Evolutionary conservation across 2,888 invertebrate genomes (phyloP), one percentile per base, ranked within the genome.

Genomic region (Pheosia tremula): DNA sequence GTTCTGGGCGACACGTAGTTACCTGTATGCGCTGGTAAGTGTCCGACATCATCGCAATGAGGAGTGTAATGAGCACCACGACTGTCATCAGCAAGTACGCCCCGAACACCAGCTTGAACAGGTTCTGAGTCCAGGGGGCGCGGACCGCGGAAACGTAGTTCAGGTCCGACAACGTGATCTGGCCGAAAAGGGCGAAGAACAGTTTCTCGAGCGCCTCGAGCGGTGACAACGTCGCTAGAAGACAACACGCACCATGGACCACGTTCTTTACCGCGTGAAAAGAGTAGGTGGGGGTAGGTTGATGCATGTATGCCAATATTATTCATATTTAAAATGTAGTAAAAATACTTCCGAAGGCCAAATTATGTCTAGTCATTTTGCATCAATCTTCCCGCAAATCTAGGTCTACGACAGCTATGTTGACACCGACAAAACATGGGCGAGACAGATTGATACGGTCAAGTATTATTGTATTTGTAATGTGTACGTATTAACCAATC

Each of bases 41-140:
- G 95, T 99, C 99, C 94, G 99, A 99, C 99, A 99, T 99, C 99
- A 99, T 99, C 95, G 99, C 99, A 96, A 99, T 99, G 90, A 99
- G 97, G 89, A 99, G 96, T 94, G 99, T 99, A 94, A 99, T 98
- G 85, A 99, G 96, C 88, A 99, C 99, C 94, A 99, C 98, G 88
- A 99, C 97, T 79, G 98, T 98, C 90, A 99, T 98, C 96, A 99
- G 96, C 96, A 99, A 97, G 96, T 99, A 99, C 91, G 98, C 96
- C 82, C 98, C 99, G 94, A 99, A 99, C 83, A 98, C 97, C 88
- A 97, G 94, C 95, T 97, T 97, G 95, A 97, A 97, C 83, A 97
- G 95, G 93, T 95, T 96, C 92, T 96, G 96, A 72, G 97, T 97
- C 97, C 97, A 97, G 82, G 94, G 94, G 66, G 97, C 97, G 84